Evolutionary conservation across 2,888 invertebrate genomes (phyloP), one percentile per base, ranked within the genome.

Genomic region (Oeneis ivallda): DNA sequence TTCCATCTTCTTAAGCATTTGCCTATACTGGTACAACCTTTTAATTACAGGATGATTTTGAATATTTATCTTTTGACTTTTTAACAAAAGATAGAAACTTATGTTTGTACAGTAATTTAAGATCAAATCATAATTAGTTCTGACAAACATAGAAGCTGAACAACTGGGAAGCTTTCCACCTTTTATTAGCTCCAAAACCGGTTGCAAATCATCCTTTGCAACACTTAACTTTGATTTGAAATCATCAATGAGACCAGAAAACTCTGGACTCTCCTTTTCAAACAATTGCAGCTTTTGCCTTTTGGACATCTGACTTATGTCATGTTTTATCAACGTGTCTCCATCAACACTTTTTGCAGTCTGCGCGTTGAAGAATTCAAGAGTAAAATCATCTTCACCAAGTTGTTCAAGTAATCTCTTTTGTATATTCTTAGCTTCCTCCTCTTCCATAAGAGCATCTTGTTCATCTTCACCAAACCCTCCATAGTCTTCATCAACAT

Each of bases 21-120:
- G 94, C 69, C 95, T 93, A 77, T 96, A 96, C 79, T 97, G 96
- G 67, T 96, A 95, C 61, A 99, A 90, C 70, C 97, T 93, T 80
- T 96, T 96, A 52, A 97, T 94, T 13, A 98, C 94, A n/a, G 99
- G 98, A 92, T 99, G 99, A 74, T 95, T 95, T 76, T 95, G 94
- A 26, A 96, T 93, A 63, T 94, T 93, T 26, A 93, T 87, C 75
- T 94, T 94, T 78, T 95, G 95, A 63, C 96, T 93, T 92, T 98
- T 98, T 15, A 98, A 85, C 74, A 96, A 92, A 73, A 98, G 84
- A 84, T 98, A 98, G 86, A 96, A 97, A 58, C 94, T 93, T 47
- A 98, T 95, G 82, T 98, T 98, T 26, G 95, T 94, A 74, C 96
- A 96, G 81, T 98, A 98, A 80, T 97, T 97, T 79, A 93, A 93